Base-by-base conservation (phyloP, 2,797 vertebrate genomes). In the Syngnathus acus region DNA sequence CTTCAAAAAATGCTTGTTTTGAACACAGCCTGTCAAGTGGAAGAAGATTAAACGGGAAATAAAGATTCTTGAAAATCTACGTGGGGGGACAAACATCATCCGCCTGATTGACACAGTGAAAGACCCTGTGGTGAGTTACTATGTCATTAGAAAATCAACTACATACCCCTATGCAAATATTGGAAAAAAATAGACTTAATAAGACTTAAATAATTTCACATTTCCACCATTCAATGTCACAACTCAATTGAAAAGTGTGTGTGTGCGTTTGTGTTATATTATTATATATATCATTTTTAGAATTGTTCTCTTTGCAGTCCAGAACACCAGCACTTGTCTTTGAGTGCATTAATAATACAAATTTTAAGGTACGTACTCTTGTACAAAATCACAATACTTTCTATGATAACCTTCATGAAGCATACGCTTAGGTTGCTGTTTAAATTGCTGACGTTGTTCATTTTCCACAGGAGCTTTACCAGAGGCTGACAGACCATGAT, bases 31-130 rank as follows among this genome's bases (percentile, higher is more conserved):
- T 73, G 96, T 99, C 84, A 99, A 99, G 89, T 97, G 98, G 93
- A 99, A 98, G 94, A 99, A 99, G 91, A 99, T 99, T 90, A 98
- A 99, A 86, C 93, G 97, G 1, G 95, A 99, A 87, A 97, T 99
- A 83, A 99, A 99, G 86, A 99, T 99, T 84, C 90, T 99, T 88
- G 96, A 99, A 87, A 99, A 98, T 78, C 84, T 99, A 59, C 93
- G 95, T 26, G 96, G 97, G 66, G 97, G 96, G 89, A 98, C 95
- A 90, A 99, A 99, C 92, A 96, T 99, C 86, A 98, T 99, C 87
- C 95, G 95, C 26, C 92, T 99, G 87, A 93, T 98, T 48, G 96
- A 99, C 89, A 98, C 95, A 19, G 95, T 99, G 81, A 97, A 97
- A 90, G 97, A 99, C 85, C 96, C 95, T 0, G 95, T 98, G 95